Evolutionary conservation across 2,797 vertebrate species (phyloP).

Genomic region (Chaunax sp.): DNA sequence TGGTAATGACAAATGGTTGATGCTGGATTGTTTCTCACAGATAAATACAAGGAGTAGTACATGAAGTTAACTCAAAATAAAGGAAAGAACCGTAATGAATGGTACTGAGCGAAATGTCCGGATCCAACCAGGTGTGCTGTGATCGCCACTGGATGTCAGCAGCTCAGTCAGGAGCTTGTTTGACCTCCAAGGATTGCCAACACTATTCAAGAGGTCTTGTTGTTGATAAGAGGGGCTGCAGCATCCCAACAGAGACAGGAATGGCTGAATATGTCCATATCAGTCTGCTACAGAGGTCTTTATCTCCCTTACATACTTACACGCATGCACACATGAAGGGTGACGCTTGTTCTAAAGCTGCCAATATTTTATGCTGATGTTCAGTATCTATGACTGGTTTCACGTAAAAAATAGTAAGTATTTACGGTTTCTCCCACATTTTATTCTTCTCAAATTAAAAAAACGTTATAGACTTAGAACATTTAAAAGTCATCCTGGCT

Average conservation of each 20-base stretch:
- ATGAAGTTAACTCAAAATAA: slow-evolving; percentile 19
- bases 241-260: slow-evolving; percentile 36
- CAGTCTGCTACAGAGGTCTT: slow-evolving; percentile 49
- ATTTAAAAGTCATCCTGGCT: neutral
- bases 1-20: neutral
- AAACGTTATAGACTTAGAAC: neutral
- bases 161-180: slow-evolving; percentile 42
- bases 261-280: slow-evolving; percentile 44
- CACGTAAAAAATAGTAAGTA: slow-evolving; percentile 2
- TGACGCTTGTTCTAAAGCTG: slow-evolving; percentile 26
- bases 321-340: slow-evolving; percentile 14
- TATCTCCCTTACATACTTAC: slow-evolving; percentile 18
- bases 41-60: neutral
- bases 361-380: slow-evolving; percentile 24
- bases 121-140: slow-evolving; percentile 27
- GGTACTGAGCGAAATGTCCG: slow-evolving; percentile 51
- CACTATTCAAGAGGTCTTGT: slow-evolving; percentile 54
- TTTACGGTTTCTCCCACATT: neutral
- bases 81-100: slow-evolving; percentile 44
- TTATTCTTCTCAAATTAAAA: slow-evolving; percentile 4
- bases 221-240: slow-evolving; percentile 35
- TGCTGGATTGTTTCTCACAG: neutral
- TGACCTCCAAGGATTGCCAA: slow-evolving; percentile 38
- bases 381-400: slow-evolving; percentile 1
- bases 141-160: slow-evolving; percentile 19